Evolutionary conservation across 2,888 invertebrate species (phyloP).

Genomic region (Patella pellucida): DNA sequence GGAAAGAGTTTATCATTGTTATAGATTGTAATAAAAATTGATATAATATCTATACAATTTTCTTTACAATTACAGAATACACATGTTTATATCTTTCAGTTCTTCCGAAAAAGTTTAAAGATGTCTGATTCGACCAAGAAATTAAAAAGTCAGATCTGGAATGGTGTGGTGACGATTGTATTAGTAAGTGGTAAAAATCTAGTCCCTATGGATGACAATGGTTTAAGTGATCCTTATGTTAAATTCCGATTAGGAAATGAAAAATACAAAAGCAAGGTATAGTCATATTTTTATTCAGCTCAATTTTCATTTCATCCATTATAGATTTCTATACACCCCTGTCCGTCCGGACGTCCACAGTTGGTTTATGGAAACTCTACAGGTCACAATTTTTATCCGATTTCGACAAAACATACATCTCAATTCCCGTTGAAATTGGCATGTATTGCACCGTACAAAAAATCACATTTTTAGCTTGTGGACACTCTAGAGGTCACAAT

Average conservation of each 20-base stretch:
- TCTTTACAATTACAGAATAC: too few species aligned
- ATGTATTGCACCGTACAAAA: too few species aligned
- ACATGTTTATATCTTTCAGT: constrained; percentile 13
- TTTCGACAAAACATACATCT: too few species aligned
- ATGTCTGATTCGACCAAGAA: constrained; percentile 52
- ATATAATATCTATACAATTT: too few species aligned
- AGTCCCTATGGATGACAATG: constrained; percentile 85
- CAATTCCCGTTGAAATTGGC: too few species aligned
- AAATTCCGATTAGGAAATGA: constrained; percentile 97
- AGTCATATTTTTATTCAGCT: neutral
- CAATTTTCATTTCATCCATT: neutral
- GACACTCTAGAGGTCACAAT: too few species aligned
- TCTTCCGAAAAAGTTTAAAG: constrained; percentile 18
- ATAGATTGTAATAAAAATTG: too few species aligned
- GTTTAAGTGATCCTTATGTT: constrained; percentile 92
- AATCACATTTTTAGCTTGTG: too few species aligned
- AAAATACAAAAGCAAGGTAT: constrained; percentile 92
- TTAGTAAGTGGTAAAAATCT: constrained; percentile 94
- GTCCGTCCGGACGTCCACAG: too few species aligned
- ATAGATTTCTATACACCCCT: neutral
- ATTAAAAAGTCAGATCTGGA: constrained; percentile 96
- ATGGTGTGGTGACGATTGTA: constrained; percentile 96
- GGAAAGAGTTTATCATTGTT: too few species aligned
- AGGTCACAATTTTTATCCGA: too few species aligned
- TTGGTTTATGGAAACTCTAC: too few species aligned